Evolutionary conservation across 2,888 invertebrate species (phyloP), one percentile per base, ranked within the genome.

Genomic region (Brachynemurus nebulosus): DNA sequence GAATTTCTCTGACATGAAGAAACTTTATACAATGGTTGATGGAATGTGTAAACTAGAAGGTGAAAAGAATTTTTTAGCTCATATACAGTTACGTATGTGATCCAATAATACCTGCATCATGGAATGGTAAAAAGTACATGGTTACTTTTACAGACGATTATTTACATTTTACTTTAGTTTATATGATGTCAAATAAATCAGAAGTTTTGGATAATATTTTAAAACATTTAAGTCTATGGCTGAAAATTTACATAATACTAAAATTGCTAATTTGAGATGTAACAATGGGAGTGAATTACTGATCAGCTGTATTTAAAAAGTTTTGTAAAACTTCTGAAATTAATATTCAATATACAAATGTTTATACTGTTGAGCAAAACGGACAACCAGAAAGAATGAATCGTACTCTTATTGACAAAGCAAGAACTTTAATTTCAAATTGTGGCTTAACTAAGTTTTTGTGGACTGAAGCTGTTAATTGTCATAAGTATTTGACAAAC

Each of bases 211-310:
- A 43, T 30, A 50, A n/a, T n/a, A 51, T 21, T 50, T 55, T 38
- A 48, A 48, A 41, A 46, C 46, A 40, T 55, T 50, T 46, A 46
- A 49, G 11, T 41, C 36, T 5, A 33, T 49, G 41, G 43, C 52
- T 23, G 47, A 48, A 37, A 48, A 48, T 21, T 47, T 50, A 47
- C 49, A 51, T 41, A 46, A 47, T 14, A 23, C 23, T 20, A 52
- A 48, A 45, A 48, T 54, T 30, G 49, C 50, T 19, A 46, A 46
- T 14, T 17, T 55, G 8, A 45, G 53, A 45, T 50, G 51, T 42
- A 54, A 56, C 38, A 54, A 55, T 40, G 54, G 55, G 16, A 51
- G 52, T 11, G 53, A 56, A 45, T n/a, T 54, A 52, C 33, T 18
- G 25, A n/a, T 49, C 49, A 4, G 39, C 47, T 14, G 36, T 48